phyloP scores from a whole-genome alignment of 2,113 vertebrate genomes.

The Eidolon helvum region DNA sequence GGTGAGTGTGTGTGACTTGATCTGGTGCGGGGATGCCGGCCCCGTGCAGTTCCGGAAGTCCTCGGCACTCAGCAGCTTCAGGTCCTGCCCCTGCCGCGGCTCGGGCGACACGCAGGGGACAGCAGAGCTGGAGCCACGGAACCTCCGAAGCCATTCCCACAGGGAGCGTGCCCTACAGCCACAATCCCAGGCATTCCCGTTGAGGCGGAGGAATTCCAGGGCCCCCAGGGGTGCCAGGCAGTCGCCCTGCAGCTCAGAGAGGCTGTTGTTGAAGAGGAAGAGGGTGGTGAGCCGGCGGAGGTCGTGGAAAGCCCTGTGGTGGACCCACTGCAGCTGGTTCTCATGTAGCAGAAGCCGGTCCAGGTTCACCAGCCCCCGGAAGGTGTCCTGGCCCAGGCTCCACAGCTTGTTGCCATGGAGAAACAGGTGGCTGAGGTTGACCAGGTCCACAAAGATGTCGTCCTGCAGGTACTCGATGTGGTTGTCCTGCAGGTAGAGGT shows the following conservation, averaged over 20 bases:
- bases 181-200: constrained; percentile 96
- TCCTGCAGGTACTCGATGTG: constrained; percentile 96
- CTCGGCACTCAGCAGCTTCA: constrained; percentile 91
- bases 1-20: constrained; percentile 91
- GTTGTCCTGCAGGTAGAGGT: constrained; percentile 98
- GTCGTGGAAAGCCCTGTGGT: constrained; percentile 94
- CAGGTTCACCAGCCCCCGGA: constrained; percentile 94
- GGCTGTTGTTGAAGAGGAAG: constrained; percentile 97
- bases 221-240: constrained; percentile 90
- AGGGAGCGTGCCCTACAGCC: constrained; percentile 93
- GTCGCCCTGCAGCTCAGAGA: constrained; percentile 91
- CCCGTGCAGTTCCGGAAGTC: constrained; percentile 94
- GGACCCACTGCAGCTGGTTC: constrained; percentile 96
- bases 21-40: constrained; percentile 95
- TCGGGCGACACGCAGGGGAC: constrained; percentile 88
- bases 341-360: constrained; percentile 97
- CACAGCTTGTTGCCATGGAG: constrained; percentile 96
- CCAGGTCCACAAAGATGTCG: constrained; percentile 95
- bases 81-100: constrained; percentile 86
- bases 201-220: constrained; percentile 96
- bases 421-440: constrained; percentile 98
- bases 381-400: constrained; percentile 95
- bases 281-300: constrained; percentile 94
- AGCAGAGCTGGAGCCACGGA: constrained; percentile 93
- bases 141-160: constrained; percentile 96